Percentiles rank a stretch among this genome's conserved stretches.
These are phyloP conservation scores for Agelas oroides DNA, from an alignment of 37 sponge, comb jelly and placozoan species.

Conservation along the genomic window DNA sequence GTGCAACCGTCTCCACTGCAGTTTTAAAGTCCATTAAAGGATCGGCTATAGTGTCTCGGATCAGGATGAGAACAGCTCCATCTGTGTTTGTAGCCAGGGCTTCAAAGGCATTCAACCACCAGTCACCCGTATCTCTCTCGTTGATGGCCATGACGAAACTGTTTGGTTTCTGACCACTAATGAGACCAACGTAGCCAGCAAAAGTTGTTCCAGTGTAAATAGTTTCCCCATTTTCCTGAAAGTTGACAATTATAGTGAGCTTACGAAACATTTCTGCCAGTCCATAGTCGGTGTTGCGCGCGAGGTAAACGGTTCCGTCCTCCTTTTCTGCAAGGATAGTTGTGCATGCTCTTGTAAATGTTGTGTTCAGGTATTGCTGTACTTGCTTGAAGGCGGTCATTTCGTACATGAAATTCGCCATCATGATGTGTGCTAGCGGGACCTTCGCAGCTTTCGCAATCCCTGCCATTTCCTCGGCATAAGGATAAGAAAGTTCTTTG, in stretches of 20 bases:
- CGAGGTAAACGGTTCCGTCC: conserved; percentile 79
- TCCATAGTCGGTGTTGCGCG: conserved; percentile 83
- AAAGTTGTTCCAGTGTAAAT: conserved; percentile 79
- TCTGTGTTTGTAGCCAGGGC: conserved; percentile 29
- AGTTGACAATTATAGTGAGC: conserved; percentile 74
- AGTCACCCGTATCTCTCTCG: conserved; percentile 69
- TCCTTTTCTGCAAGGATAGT: conserved; percentile 79
- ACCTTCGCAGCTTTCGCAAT: conserved; percentile 23
- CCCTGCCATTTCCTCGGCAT: conserved; percentile 63
- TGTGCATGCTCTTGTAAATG: conserved; percentile 65
- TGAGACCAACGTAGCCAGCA: conserved; percentile 81
- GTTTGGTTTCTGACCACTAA: conserved; percentile 77
- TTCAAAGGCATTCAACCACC: conserved; percentile 65
- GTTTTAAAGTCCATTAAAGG: conserved; percentile 16
- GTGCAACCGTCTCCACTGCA: conserved; percentile 61
- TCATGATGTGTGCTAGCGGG: conserved; percentile 11
- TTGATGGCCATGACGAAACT: conserved; percentile 73
- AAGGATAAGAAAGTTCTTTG: conserved; percentile 73
- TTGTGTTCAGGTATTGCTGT: too few species aligned
- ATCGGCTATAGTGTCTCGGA: conserved; percentile 53
- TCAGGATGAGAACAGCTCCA: conserved; percentile 32
- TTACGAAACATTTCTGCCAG: conserved; percentile 49
- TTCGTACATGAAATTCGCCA: conserved; percentile 75
- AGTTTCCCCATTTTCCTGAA: conserved; percentile 64
- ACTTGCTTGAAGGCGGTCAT: conserved; percentile 41